Conservation (phyloP, 1,140 invertebrate genomes). For the Hesperophylax magnus region DNA sequence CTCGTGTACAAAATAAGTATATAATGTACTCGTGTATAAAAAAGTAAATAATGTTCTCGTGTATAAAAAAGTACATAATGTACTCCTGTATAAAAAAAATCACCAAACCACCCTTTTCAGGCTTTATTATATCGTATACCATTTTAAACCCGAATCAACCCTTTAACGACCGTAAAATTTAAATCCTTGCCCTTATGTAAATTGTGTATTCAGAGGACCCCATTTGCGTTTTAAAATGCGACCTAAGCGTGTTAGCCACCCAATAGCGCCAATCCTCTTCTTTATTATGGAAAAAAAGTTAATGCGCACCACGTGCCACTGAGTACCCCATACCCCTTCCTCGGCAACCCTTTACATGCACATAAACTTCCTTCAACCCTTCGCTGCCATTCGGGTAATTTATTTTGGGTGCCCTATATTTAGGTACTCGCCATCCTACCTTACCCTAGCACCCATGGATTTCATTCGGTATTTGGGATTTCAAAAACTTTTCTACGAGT, state of each 20-base stretch:
- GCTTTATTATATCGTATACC: neutral
- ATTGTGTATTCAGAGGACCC: slow-evolving; percentile 45
- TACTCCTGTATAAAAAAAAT: no score
- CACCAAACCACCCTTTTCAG: no score
- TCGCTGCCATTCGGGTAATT: neutral
- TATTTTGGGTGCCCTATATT: slow-evolving; percentile 2
- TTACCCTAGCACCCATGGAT: no score
- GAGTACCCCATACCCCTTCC: slow-evolving; percentile 30
- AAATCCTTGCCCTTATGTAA: slow-evolving; percentile 44
- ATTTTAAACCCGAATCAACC: slow-evolving; percentile 4
- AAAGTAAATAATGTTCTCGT: no score
- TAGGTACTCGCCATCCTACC: no score
- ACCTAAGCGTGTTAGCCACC: slow-evolving; percentile 47
- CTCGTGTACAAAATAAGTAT: no score
- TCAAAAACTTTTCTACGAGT: no score
- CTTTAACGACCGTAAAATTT: slow-evolving; percentile 41
- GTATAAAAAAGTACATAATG: no score
- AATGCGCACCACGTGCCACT: slow-evolving; percentile 54
- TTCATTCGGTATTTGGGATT: no score
- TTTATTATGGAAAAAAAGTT: slow-evolving; percentile 53
- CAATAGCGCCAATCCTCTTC: slow-evolving; percentile 44
- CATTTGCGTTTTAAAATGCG: slow-evolving; percentile 53
- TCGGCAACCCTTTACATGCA: slow-evolving; percentile 39
- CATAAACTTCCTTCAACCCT: slow-evolving; percentile 20
- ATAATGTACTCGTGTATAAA: no score